Evolutionary conservation across 2,113 vertebrate species (phyloP).

Genomic region (Leptocoma aspasia): DNA sequence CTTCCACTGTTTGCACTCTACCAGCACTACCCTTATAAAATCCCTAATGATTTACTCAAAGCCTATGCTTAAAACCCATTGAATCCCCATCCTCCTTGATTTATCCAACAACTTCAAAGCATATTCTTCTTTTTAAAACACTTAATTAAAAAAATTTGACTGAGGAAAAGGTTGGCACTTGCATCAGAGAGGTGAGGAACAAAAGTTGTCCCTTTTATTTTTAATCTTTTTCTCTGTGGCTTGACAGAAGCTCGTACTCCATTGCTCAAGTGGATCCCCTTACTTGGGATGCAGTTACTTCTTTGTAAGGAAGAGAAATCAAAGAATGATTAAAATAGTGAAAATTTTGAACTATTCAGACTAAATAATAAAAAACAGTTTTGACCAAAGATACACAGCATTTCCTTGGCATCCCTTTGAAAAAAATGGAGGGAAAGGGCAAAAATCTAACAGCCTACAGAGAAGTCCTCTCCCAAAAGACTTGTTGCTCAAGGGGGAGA

Average conservation of each 20-base stretch:
- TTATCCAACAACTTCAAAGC: slow-evolving; percentile 28
- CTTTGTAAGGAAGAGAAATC: neutral
- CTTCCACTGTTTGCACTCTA: neutral
- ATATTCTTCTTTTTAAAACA: neutral
- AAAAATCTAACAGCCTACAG: neutral
- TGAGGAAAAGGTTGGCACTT: neutral
- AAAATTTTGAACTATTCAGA: neutral
- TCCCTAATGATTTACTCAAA: neutral
- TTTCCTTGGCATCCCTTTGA: neutral
- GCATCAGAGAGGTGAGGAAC: neutral
- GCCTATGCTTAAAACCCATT: neutral
- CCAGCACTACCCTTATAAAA: neutral
- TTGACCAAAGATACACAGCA: neutral
- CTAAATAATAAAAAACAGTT: neutral
- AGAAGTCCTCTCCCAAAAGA: neutral
- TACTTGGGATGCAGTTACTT: neutral
- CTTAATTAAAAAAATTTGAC: slow-evolving; percentile 9
- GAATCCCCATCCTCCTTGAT: neutral
- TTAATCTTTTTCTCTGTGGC: neutral
- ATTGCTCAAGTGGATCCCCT: neutral
- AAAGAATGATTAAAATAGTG: neutral
- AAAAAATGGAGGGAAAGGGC: neutral
- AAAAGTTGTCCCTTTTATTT: neutral
- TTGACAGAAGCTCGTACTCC: neutral
- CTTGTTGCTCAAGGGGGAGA: neutral